phyloP scores from a whole-genome alignment of 2,888 invertebrate species.

The Nomada ferruginata region DNA sequence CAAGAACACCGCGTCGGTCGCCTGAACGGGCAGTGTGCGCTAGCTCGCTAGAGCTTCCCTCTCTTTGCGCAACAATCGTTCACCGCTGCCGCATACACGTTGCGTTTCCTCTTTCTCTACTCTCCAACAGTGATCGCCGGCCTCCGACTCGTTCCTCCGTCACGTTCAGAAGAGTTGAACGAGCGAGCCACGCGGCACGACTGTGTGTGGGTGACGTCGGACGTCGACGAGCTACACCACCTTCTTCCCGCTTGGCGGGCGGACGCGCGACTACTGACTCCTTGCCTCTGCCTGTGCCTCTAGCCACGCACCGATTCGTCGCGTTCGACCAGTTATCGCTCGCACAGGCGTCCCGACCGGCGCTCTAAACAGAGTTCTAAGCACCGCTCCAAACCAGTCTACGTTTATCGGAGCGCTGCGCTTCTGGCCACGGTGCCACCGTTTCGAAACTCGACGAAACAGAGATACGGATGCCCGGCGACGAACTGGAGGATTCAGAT shows the following conservation, averaged over 20 bases:
- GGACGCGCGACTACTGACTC: conserved; percentile 15
- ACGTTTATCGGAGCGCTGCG: background rate
- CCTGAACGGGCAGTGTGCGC: conserved; percentile 1
- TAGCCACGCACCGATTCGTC: background rate
- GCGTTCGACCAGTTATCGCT: background rate
- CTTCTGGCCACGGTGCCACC: background rate
- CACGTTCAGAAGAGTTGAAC: conserved; percentile 13
- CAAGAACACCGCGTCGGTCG: conserved; percentile 44
- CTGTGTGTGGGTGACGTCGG: too few relatives aligned
- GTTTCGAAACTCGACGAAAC: too few relatives aligned
- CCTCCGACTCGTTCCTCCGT: background rate
- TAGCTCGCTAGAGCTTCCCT: conserved; percentile 11
- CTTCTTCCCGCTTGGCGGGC: background rate
- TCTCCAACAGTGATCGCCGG: conserved; percentile 7
- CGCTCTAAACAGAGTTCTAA: too few relatives aligned
- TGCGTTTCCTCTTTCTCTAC: conserved; percentile 28
- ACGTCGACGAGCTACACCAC: background rate
- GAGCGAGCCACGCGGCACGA: conserved; percentile 3
- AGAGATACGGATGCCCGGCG: too few relatives aligned
- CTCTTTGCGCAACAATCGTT: conserved; percentile 36
- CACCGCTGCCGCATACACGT: background rate
- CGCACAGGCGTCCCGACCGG: too few relatives aligned
- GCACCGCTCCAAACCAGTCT: background rate
- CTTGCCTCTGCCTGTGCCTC: background rate
- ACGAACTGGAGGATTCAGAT: too few relatives aligned